Evolutionary conservation across 1,140 invertebrate species (phyloP).

Genomic region (Holotrichia oblita): DNA sequence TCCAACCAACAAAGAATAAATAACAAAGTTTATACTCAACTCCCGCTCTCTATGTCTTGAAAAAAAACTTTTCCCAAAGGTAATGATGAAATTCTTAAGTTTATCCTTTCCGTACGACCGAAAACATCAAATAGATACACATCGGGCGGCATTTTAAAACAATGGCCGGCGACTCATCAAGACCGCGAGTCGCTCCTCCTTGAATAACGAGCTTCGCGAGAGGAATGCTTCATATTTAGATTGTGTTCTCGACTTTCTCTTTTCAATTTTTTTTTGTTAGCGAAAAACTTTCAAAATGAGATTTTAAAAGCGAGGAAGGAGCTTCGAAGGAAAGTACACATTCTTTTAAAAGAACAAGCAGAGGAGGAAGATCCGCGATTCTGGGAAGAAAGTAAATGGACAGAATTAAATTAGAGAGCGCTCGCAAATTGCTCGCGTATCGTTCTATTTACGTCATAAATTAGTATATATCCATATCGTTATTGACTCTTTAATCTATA

Average conservation of each 20-base stretch:
- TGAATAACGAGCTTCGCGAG: slow-evolving; percentile 24
- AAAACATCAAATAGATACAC: slow-evolving; percentile 51
- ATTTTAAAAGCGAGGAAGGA: slow-evolving; percentile 45
- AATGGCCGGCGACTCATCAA: slow-evolving; percentile 41
- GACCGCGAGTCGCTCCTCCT: not conserved
- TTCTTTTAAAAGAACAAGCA: slow-evolving; percentile 46
- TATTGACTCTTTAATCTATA: too few species aligned
- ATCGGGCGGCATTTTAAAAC: slow-evolving; percentile 52
- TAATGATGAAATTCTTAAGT: slow-evolving; percentile 57
- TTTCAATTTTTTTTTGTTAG: not conserved
- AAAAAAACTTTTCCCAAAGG: not conserved
- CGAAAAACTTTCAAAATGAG: slow-evolving; percentile 51
- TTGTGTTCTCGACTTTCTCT: slow-evolving; percentile 52
- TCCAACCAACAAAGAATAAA: slow-evolving; percentile 13
- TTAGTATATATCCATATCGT: too few species aligned
- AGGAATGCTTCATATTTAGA: slow-evolving; percentile 52
- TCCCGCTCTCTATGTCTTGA: not conserved
- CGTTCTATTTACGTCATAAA: not conserved
- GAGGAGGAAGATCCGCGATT: not conserved
- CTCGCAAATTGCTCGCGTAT: not conserved
- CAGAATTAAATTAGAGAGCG: slow-evolving; percentile 1
- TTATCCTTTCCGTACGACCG: slow-evolving; percentile 49
- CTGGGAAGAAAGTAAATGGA: not conserved
- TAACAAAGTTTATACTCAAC: not conserved
- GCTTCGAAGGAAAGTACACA: slow-evolving; percentile 48